A percentile compares a stretch with the other conserved stretches of the same genome.
These are phyloP conservation scores for Macropis europaea DNA, from an alignment of 2,888 invertebrate species.

Conservation along the genomic window DNA sequence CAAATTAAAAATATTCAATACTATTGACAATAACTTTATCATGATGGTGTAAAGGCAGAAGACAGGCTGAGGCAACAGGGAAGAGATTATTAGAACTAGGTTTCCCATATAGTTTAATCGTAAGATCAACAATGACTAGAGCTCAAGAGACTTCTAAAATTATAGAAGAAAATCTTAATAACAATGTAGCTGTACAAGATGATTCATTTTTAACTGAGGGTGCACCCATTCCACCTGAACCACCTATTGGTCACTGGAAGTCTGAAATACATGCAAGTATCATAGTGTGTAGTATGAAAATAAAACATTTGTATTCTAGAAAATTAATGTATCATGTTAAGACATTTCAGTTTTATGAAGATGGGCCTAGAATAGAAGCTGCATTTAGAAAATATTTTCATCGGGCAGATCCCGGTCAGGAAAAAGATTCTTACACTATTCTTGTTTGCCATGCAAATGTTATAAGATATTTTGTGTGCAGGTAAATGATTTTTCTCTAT, in stretches of 20 bases:
- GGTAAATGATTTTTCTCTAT: constrained; percentile 81
- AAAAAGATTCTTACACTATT: constrained; percentile 91
- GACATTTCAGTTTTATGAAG: constrained; percentile 90
- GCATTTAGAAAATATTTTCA: constrained; percentile 96
- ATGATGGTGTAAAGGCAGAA: constrained; percentile 82
- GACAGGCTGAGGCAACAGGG: constrained; percentile 94
- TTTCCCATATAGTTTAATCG: constrained; percentile 89
- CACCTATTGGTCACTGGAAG: constrained; percentile 92
- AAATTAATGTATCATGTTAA: constrained; percentile 7
- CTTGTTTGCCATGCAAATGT: constrained; percentile 99
- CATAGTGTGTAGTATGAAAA: not conserved
- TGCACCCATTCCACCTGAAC: constrained; percentile 96
- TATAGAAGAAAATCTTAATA: constrained; percentile 86
- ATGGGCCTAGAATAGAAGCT: constrained; percentile 96
- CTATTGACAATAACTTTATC: constrained; percentile 7
- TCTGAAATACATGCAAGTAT: constrained; percentile 88
- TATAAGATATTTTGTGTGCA: constrained; percentile 96
- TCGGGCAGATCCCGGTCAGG: constrained; percentile 90
- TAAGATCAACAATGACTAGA: constrained; percentile 95
- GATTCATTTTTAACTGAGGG: constrained; percentile 94
- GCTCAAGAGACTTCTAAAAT: constrained; percentile 95
- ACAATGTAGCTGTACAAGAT: constrained; percentile 82
- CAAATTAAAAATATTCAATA: not conserved
- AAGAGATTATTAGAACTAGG: constrained; percentile 88
- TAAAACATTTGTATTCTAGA: not conserved